A percentile compares a stretch with the other conserved stretches of the same genome.
These are phyloP conservation scores for Phallusia fumigata DNA, from an alignment of 23 tunicate species.

Conservation along the genomic window DNA sequence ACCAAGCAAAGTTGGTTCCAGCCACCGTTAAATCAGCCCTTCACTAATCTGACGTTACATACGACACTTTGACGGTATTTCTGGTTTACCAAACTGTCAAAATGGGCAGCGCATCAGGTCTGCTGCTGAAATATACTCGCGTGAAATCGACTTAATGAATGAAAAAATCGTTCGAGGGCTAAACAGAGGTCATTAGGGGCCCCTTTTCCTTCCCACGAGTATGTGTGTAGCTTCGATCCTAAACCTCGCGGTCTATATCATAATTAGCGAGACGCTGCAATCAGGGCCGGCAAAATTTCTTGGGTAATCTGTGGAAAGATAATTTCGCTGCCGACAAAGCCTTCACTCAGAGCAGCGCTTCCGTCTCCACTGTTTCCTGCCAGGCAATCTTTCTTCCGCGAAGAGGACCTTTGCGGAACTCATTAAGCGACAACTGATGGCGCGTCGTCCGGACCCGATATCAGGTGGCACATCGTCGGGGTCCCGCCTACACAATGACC, in stretches of 20 bases:
- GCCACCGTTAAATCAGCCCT: no score
- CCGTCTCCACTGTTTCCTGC: no score
- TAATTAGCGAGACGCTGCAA: conserved; percentile 4
- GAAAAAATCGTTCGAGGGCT: background rate
- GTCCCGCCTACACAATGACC: background rate
- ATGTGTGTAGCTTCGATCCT: no score
- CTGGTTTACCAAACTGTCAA: background rate
- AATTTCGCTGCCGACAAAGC: no score
- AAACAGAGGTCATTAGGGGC: background rate
- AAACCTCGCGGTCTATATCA: background rate
- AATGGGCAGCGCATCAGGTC: background rate
- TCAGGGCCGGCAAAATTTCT: background rate
- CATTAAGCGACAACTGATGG: conserved; percentile 3
- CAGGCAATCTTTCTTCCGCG: no score
- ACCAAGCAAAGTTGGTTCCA: no score
- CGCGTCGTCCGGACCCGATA: background rate
- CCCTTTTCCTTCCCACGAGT: background rate
- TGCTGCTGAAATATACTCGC: background rate
- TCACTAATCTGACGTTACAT: no score
- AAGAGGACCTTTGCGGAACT: background rate
- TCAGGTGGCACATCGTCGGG: background rate
- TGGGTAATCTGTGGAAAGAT: no score
- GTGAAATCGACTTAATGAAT: background rate
- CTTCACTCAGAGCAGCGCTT: no score
- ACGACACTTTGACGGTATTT: background rate